Evolutionary conservation across 1,140 invertebrate genomes (phyloP).

Genomic region (Drosophila melanica): DNA sequence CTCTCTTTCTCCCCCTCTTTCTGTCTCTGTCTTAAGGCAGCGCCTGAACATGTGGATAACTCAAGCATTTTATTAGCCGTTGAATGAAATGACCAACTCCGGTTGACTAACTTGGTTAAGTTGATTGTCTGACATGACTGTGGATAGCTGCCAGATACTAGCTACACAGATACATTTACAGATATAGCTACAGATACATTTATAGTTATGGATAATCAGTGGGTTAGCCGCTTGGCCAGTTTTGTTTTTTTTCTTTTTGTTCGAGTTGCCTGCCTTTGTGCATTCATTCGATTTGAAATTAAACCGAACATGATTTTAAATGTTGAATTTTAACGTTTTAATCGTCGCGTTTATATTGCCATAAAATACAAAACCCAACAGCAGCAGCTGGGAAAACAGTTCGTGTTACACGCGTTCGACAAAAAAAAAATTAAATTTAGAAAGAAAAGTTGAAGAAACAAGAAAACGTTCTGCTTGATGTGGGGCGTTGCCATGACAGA

Average conservation of each 20-base stretch:
- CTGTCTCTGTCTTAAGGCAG: slow-evolving; percentile 6
- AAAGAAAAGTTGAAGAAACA: slow-evolving; percentile 2
- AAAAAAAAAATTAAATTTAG: slow-evolving; percentile 43
- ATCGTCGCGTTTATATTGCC: slow-evolving; percentile 81
- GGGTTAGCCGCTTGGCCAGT: slow-evolving; percentile 56
- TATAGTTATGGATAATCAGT: slow-evolving; percentile 30
- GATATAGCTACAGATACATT: slow-evolving; percentile 26
- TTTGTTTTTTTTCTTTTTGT: slow-evolving; percentile 36
- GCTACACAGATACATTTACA: slow-evolving; percentile 29
- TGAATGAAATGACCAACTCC: slow-evolving; percentile 81
- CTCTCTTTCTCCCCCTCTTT: too few relatives aligned
- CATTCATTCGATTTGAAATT: slow-evolving; percentile 76
- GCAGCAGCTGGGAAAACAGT: slow-evolving; percentile 34
- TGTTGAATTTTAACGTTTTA: slow-evolving; percentile 81
- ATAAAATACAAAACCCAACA: slow-evolving; percentile 57
- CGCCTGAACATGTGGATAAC: slow-evolving; percentile 68
- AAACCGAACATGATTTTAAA: slow-evolving; percentile 81
- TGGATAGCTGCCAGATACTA: slow-evolving; percentile 61
- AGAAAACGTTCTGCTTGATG: slow-evolving; percentile 11
- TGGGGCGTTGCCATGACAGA: slow-evolving; percentile 27
- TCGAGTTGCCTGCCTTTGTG: slow-evolving; percentile 18
- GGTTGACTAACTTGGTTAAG: slow-evolving; percentile 81
- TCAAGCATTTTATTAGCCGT: slow-evolving; percentile 81
- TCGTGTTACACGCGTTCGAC: slow-evolving; percentile 67
- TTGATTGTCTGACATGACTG: slow-evolving; percentile 80